Conservation (phyloP, 2,797 vertebrate genomes). For the Xerus rutilus region DNA sequence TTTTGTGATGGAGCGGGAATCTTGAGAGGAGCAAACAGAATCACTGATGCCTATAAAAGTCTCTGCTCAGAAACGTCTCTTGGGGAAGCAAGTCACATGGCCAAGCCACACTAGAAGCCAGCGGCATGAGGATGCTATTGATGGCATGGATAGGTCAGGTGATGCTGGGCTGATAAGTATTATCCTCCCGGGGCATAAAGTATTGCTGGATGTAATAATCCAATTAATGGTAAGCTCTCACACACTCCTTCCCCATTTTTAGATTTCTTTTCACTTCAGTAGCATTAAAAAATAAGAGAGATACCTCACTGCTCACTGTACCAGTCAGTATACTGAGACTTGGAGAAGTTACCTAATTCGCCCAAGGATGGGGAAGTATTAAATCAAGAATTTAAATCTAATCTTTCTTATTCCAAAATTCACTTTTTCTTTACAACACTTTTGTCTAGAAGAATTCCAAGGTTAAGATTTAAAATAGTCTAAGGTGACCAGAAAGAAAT, state of each 20-base stretch:
- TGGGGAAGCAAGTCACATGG: neutral
- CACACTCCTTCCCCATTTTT: neutral
- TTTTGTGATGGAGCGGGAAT: neutral
- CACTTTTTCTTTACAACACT: neutral
- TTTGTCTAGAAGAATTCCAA: neutral
- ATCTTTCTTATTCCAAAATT: slow-evolving; percentile 36
- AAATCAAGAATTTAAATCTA: neutral
- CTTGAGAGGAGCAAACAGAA: neutral
- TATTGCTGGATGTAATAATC: neutral
- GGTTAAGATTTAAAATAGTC: slow-evolving; percentile 16
- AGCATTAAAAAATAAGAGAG: neutral
- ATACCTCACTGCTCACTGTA: neutral
- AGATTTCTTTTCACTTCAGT: neutral
- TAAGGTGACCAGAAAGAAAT: neutral
- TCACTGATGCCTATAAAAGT: neutral
- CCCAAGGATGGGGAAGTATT: neutral
- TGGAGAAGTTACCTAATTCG: slow-evolving; percentile 47
- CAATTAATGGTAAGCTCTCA: neutral
- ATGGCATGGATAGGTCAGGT: neutral
- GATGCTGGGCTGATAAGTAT: neutral
- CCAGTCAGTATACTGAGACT: neutral
- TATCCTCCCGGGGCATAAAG: neutral
- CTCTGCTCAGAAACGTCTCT: neutral
- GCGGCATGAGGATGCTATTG: neutral
- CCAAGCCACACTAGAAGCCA: neutral